A percentile compares a stretch with the other conserved stretches of the same genome.
Conservation (phyloP, 2,797 vertebrate genomes). For the Calcarius lapponicus region DNA sequence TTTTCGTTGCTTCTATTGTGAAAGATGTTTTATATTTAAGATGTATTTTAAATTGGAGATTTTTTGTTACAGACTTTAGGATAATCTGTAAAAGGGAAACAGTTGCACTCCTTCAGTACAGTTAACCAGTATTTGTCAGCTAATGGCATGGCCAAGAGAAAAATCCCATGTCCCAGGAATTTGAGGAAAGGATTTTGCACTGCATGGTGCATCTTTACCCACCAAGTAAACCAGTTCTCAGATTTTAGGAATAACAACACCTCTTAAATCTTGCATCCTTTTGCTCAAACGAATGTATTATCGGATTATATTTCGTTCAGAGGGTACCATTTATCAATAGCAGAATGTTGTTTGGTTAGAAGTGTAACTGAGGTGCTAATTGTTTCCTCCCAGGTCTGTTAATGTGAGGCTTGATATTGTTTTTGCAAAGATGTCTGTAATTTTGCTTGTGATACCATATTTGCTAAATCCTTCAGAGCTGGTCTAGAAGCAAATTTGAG, state of each 20-base stretch:
- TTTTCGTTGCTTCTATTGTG: background rate
- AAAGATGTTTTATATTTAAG: background rate
- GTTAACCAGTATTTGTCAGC: background rate
- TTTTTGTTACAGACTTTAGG: background rate
- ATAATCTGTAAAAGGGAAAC: background rate
- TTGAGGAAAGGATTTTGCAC: background rate
- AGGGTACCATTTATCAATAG: background rate
- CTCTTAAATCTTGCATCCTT: background rate
- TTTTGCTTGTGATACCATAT: background rate
- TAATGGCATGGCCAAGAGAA: background rate
- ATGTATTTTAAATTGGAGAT: background rate
- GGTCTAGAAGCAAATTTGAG: background rate
- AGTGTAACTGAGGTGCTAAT: background rate
- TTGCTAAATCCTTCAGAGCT: background rate
- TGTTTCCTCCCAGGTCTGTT: background rate
- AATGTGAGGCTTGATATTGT: background rate
- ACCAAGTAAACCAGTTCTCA: background rate
- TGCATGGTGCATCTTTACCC: background rate
- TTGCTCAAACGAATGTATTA: background rate
- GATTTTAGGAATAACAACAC: background rate
- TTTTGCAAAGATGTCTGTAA: background rate
- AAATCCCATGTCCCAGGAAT: fast-evolving
- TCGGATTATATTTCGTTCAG: background rate
- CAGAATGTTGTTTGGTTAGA: background rate
- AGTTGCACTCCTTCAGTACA: background rate